phyloP scores from a whole-genome alignment of 2,888 invertebrate species.

The Phaonia tiefii region DNA sequence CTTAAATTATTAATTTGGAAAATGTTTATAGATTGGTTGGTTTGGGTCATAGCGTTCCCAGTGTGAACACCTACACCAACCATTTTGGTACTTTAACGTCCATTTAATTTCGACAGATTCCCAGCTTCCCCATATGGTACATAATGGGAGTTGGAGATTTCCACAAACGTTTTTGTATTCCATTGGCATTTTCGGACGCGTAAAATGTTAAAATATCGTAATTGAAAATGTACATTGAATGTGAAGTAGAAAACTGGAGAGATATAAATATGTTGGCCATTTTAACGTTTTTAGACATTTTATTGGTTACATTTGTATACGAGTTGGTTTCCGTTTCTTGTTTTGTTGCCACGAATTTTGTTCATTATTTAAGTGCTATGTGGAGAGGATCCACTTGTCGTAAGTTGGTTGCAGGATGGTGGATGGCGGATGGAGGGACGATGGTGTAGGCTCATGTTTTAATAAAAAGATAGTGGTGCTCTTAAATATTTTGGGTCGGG shows the following conservation, averaged over 20 bases:
- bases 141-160: conserved; percentile 16
- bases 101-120: conserved; percentile 23
- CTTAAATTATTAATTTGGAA: conserved; percentile 37
- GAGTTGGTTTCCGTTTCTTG: neutral
- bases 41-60: neutral
- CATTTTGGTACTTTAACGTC: too few species aligned
- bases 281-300: conserved; percentile 46
- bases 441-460: neutral
- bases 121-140: conserved; percentile 25
- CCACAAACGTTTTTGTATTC: conserved; percentile 58
- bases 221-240: conserved; percentile 54
- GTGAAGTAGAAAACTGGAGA: neutral
- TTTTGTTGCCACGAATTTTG: conserved; percentile 3
- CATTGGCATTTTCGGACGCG: conserved; percentile 55
- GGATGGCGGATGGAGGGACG: neutral
- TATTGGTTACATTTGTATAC: conserved; percentile 43
- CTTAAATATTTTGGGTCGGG: neutral
- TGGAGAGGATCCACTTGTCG: conserved; percentile 12
- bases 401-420: neutral
- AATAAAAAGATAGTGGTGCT: neutral
- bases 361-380: conserved; percentile 57
- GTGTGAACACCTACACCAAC: too few species aligned
- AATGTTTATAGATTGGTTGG: conserved; percentile 30
- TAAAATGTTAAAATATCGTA: conserved; percentile 61
- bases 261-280: conserved; percentile 26